Conservation (phyloP, 2,888 invertebrate genomes). For the Nezara viridula region DNA sequence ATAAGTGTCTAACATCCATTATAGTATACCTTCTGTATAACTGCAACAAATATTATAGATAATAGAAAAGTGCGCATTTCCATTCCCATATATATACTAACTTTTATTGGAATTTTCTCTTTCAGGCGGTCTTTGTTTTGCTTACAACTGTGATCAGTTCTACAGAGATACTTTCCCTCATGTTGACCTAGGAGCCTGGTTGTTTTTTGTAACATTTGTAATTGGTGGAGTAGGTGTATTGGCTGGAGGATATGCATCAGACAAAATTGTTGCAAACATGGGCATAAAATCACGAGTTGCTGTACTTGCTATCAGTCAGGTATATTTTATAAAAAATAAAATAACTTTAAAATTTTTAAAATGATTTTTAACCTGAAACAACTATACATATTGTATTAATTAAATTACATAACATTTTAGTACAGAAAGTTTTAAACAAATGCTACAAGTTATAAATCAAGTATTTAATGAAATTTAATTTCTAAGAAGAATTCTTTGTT, state of each 20-base stretch:
- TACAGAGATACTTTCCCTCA: slow-evolving; percentile 91
- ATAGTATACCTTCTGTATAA: background rate
- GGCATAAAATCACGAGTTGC: slow-evolving; percentile 86
- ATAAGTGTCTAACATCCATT: background rate
- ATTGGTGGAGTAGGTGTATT: slow-evolving; percentile 81
- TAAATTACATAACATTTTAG: background rate
- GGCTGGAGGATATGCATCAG: slow-evolving; percentile 79
- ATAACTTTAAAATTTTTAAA: background rate
- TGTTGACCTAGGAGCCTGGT: slow-evolving; percentile 90
- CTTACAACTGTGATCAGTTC: slow-evolving; percentile 91
- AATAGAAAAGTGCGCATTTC: too few relatives aligned
- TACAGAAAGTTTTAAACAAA: background rate
- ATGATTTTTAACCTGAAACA: background rate
- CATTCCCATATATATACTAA: background rate
- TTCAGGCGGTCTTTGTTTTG: slow-evolving; percentile 89
- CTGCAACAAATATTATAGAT: background rate
- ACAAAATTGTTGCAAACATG: slow-evolving; percentile 89
- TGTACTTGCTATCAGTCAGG: slow-evolving; percentile 82
- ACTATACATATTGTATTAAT: background rate
- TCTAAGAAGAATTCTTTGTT: slow-evolving; percentile 61
- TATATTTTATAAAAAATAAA: slow-evolving; percentile 61
- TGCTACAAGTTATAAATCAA: background rate
- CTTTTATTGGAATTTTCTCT: slow-evolving; percentile 54
- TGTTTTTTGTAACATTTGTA: slow-evolving; percentile 89
- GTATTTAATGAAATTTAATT: background rate